phyloP scores from a whole-genome alignment of 2,888 invertebrate genomes.

The Tribolium freemani region DNA sequence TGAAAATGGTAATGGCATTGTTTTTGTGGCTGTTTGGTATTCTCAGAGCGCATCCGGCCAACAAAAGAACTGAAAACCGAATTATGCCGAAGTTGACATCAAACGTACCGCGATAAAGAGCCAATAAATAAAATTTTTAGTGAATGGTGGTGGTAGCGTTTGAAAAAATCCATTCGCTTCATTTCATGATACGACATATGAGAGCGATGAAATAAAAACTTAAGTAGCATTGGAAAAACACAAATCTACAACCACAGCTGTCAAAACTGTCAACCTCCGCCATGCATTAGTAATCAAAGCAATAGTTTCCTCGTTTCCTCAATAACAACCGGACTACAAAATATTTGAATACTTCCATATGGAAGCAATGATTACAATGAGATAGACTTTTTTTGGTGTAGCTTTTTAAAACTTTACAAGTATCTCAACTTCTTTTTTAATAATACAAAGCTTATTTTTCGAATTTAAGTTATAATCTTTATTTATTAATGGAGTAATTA shows the following conservation, averaged over 20 bases:
- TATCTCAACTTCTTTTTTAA: too few species aligned
- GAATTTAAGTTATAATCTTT: too few species aligned
- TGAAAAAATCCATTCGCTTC: neutral
- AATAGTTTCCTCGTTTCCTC: slow-evolving; percentile 9
- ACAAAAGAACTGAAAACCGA: slow-evolving; percentile 43
- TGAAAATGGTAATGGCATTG: slow-evolving; percentile 41
- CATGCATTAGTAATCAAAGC: slow-evolving; percentile 37
- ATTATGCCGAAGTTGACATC: slow-evolving; percentile 38
- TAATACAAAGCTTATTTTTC: too few species aligned
- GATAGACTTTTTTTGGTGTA: too few species aligned
- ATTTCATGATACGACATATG: neutral
- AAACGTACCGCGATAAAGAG: slow-evolving; percentile 36
- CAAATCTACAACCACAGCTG: slow-evolving; percentile 26
- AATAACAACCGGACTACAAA: neutral
- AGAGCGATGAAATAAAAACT: slow-evolving; percentile 8
- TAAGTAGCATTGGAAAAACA: slow-evolving; percentile 4
- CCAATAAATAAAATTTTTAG: slow-evolving; percentile 19
- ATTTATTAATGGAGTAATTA: too few species aligned
- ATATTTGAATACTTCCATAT: neutral
- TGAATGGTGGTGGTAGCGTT: neutral
- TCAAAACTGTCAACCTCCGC: slow-evolving; percentile 34
- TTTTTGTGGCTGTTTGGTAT: slow-evolving; percentile 44
- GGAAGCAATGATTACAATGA: too few species aligned
- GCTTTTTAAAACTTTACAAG: too few species aligned
- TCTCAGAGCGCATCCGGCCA: slow-evolving; percentile 36